Evolutionary conservation across 2,797 vertebrate species (phyloP), one percentile per base, ranked within the genome.

Genomic region (Fundulus diaphanus): DNA sequence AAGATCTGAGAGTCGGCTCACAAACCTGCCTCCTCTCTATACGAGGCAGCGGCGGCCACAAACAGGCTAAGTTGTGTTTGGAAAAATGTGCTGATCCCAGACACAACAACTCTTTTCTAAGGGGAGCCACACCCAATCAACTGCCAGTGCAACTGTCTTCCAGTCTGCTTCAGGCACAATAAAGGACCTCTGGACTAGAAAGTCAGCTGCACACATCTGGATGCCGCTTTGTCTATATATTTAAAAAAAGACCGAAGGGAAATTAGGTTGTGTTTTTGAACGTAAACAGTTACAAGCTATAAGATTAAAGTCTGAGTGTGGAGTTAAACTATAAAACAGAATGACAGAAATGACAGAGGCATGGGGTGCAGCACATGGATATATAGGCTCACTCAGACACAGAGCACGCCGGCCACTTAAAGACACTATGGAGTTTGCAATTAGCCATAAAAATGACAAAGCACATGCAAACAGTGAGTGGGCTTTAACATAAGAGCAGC

Each of bases 51-150:
- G 88, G 88, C 80, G 71, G 85, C 78, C 88, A 73, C 89, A 92
- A 84, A 90, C 90, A 92, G 88, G 89, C 90, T 85, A 88, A 87
- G 84, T 88, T 90, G 87, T 89, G 88, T 92, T 92, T 85, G 86
- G 90, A 87, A 90, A 89, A 77, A 89, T 76, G 85, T 77, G 83
- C 79, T 74, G 73, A 89, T 86, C 84, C 87, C 88, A 93, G 92
- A 92, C 92, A 93, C 90, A 93, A 92, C 92, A 91, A 90, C 74
- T 85, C 88, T 92, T 90, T 92, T 92, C 88, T 92, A 88, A 90
- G 89, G n/a, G 68, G 80, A 79, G 79, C 85, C 91, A 90, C 93
- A 87, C 92, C 92, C 92, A 83, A 84, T 87, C 88, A 91, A 92
- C 85, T 87, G 87, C 86, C 85, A 87, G 81, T 72, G 86, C 83